Conservation (phyloP, 1,140 invertebrate species). For the Cotesia chilonis region DNA sequence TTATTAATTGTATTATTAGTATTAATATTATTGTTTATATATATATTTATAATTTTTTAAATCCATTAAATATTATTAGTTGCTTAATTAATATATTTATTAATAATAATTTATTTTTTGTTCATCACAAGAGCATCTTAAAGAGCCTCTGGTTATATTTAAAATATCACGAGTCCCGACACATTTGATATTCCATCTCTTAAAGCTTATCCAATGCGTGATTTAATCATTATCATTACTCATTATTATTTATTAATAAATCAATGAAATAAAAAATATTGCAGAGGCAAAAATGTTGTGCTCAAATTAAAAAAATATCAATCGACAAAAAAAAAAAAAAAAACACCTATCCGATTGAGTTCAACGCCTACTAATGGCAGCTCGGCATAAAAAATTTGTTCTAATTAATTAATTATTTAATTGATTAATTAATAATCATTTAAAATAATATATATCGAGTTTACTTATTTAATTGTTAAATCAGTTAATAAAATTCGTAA, state of each 20-base stretch:
- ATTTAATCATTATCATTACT: conserved; percentile 13
- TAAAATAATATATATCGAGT: too few relatives aligned
- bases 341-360: too few relatives aligned
- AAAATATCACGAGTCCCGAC: conserved; percentile 20
- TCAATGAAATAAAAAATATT: conserved; percentile 25
- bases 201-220: conserved; percentile 21
- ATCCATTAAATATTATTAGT: conserved; percentile 14
- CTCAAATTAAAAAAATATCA: too few relatives aligned
- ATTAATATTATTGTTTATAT: too few relatives aligned
- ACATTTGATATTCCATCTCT: conserved; percentile 12
- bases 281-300: background rate
- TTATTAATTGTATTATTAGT: too few relatives aligned
- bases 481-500: conserved; percentile 7
- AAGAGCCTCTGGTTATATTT: conserved; percentile 18
- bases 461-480: too few relatives aligned
- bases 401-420: too few relatives aligned
- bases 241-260: background rate
- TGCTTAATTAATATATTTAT: conserved; percentile 16
- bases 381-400: too few relatives aligned
- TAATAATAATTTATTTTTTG: conserved; percentile 16
- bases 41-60: conserved; percentile 3
- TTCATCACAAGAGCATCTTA: conserved; percentile 36
- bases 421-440: too few relatives aligned
- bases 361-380: too few relatives aligned
- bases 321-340: too few relatives aligned